A percentile compares a stretch with the other conserved stretches of the same genome.
Evolutionary conservation across 1,140 invertebrate species (phyloP).

Genomic region (Drosophila erecta): DNA sequence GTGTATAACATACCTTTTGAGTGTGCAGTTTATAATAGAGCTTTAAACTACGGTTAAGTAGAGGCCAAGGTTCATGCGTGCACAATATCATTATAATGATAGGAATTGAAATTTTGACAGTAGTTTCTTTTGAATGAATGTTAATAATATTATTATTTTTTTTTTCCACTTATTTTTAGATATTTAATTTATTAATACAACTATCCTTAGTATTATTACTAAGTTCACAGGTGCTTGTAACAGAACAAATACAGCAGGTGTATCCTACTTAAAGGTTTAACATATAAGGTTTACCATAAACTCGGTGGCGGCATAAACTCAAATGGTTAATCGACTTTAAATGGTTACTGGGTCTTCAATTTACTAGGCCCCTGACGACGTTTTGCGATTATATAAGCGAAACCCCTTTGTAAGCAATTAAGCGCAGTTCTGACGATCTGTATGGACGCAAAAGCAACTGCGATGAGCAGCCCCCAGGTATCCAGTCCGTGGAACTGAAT

Average conservation of each 20-base stretch:
- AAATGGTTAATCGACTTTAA: constrained; percentile 24
- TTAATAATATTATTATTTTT: no score
- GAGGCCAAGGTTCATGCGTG: constrained; percentile 18
- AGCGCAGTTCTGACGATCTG: constrained; percentile 19
- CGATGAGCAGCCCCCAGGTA: constrained; percentile 49
- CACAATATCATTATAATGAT: constrained; percentile 2
- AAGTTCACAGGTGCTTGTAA: constrained; percentile 2
- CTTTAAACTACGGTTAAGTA: not conserved
- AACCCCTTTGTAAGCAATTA: constrained; percentile 1
- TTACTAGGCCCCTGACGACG: constrained; percentile 64
- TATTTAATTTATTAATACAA: not conserved
- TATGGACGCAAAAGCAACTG: not conserved
- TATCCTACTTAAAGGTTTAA: no score
- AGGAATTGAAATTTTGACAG: not conserved
- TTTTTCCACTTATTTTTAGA: not conserved
- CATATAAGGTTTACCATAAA: not conserved
- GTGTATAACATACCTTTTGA: not conserved
- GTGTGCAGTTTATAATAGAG: not conserved
- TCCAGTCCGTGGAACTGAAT: constrained; percentile 86
- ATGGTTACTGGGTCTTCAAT: constrained; percentile 80
- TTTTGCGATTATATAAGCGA: constrained; percentile 61
- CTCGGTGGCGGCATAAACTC: constrained; percentile 12
- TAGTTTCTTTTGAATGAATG: not conserved
- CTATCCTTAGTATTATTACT: not conserved
- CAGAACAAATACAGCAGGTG: not conserved